Evolutionary conservation across 1,140 invertebrate genomes (phyloP).

Genomic region (Calosoma granatense): DNA sequence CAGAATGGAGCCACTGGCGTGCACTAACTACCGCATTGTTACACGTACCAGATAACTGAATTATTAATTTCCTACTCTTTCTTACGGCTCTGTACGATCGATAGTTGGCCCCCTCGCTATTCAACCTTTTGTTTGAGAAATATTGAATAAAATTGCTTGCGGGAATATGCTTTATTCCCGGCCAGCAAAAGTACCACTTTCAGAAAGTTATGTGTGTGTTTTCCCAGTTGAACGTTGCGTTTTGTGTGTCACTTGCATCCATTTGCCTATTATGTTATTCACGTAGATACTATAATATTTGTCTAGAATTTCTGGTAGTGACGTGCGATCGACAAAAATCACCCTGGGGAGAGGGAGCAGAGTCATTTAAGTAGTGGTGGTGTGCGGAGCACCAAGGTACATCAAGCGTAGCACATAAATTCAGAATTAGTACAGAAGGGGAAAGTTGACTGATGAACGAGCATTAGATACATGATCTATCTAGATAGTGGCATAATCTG

Average conservation of each 20-base stretch:
- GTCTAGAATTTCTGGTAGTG: no score
- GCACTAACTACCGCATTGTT: slow-evolving; percentile 2
- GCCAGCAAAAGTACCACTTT: not conserved
- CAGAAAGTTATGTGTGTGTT: not conserved
- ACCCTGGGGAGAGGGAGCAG: no score
- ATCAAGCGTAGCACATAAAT: no score
- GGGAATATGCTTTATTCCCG: not conserved
- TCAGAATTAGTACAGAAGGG: no score
- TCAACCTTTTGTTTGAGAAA: slow-evolving; percentile 7
- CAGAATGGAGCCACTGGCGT: not conserved
- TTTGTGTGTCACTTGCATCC: no score
- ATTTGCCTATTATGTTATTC: no score
- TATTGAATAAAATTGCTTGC: slow-evolving; percentile 8
- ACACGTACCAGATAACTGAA: slow-evolving; percentile 3
- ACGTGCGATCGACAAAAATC: no score
- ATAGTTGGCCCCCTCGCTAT: slow-evolving; percentile 4
- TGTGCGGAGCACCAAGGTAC: no score
- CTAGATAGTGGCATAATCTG: not conserved
- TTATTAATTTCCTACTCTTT: slow-evolving; percentile 7
- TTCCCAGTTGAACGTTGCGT: no score
- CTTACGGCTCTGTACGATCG: not conserved
- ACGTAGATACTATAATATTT: no score
- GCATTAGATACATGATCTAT: slow-evolving; percentile 4
- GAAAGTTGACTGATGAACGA: not conserved
- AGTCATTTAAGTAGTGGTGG: no score